Evolutionary conservation across 1,140 invertebrate species (phyloP).

Genomic region (Bombus waltoni): DNA sequence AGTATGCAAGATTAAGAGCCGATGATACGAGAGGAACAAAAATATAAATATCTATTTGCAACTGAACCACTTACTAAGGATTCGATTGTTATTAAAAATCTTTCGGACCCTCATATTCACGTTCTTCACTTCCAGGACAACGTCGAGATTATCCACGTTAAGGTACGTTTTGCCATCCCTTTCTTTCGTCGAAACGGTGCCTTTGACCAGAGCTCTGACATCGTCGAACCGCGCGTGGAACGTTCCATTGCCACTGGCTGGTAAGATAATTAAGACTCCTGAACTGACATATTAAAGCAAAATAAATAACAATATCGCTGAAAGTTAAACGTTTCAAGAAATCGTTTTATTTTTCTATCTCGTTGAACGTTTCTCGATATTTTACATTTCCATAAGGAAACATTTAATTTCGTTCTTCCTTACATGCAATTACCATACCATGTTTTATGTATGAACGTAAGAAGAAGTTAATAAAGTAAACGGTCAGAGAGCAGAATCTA

Average conservation of each 20-base stretch:
- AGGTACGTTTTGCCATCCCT: conserved; percentile 84
- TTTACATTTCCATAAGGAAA: no score
- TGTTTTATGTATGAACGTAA: no score
- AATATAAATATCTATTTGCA: neutral
- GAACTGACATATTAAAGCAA: conserved; percentile 77
- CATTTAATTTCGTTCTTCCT: no score
- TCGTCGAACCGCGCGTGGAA: conserved; percentile 87
- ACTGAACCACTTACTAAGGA: conserved; percentile 85
- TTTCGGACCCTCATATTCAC: conserved; percentile 87
- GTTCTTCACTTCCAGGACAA: conserved; percentile 86
- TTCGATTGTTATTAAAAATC: conserved; percentile 87
- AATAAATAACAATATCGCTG: neutral
- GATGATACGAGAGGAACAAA: neutral
- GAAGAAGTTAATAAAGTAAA: neutral
- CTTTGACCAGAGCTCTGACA: conserved; percentile 85
- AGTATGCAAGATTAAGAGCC: no score
- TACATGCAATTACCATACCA: no score
- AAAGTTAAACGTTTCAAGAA: no score
- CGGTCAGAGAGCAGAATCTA: neutral
- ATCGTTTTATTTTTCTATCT: no score
- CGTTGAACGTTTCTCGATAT: no score
- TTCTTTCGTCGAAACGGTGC: conserved; percentile 82
- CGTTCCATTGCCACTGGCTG: conserved; percentile 88
- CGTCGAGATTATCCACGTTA: conserved; percentile 85
- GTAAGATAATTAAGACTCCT: conserved; percentile 88